phyloP scores from a whole-genome alignment of 2,797 vertebrate genomes.

The Arctocebus calabarensis region DNA sequence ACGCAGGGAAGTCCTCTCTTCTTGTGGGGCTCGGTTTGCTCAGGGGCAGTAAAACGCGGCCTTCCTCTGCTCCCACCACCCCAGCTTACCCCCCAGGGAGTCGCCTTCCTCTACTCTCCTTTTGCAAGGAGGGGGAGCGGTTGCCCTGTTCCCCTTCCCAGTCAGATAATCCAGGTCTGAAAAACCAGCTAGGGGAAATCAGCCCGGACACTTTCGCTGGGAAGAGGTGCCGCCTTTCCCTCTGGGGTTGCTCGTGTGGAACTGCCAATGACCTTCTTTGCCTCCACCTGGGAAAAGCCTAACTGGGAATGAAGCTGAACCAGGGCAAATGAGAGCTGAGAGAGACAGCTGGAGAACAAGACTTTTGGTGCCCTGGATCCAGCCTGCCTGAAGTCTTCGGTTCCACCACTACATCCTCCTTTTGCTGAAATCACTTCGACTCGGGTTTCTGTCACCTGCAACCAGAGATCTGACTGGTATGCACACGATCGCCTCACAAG shows the following conservation, averaged over 20 bases:
- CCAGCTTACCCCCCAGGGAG: not conserved
- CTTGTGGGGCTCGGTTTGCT: not conserved
- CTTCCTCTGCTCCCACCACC: not conserved
- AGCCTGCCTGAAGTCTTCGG: not conserved
- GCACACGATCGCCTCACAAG: no score
- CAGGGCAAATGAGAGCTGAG: not conserved
- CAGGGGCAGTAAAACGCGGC: not conserved
- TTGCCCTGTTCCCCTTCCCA: not conserved
- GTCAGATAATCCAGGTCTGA: not conserved
- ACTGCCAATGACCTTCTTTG: not conserved
- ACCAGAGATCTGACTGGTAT: not conserved
- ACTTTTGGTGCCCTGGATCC: not conserved
- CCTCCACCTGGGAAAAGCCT: not conserved
- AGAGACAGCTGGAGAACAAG: not conserved
- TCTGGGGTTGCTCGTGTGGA: not conserved
- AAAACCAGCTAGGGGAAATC: not conserved
- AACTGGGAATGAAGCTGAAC: not conserved
- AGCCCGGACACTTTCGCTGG: not conserved
- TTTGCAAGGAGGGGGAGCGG: not conserved
- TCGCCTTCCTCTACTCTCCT: not conserved
- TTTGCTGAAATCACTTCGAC: not conserved
- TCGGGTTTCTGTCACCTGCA: not conserved
- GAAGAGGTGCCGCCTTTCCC: not conserved
- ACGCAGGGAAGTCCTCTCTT: not conserved
- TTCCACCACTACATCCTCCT: not conserved